phyloP scores from a whole-genome alignment of 1,140 invertebrate genomes.

The Diabrotica undecimpunctata region DNA sequence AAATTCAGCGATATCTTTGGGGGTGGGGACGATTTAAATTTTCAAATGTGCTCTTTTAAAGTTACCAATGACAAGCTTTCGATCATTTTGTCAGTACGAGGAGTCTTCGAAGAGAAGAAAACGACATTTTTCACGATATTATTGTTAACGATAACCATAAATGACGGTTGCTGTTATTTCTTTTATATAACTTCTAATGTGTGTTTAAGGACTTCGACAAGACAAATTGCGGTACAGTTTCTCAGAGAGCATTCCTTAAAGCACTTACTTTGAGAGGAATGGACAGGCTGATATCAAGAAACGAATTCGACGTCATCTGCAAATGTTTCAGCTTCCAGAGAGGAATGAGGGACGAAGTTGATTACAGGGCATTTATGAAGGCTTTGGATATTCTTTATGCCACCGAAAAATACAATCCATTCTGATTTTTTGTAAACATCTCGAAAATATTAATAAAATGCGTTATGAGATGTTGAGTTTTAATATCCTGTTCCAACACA shows the following conservation, averaged over 20 bases:
- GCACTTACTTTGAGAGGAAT: conserved; percentile 59
- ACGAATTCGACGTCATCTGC: conserved; percentile 60
- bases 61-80: no score
- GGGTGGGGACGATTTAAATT: no score
- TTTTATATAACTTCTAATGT: neutral
- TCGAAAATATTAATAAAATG: neutral
- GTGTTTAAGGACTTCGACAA: conserved; percentile 61
- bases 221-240: conserved; percentile 59
- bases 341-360: conserved; percentile 57
- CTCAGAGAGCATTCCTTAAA: conserved; percentile 56
- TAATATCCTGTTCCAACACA: no score
- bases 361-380: conserved; percentile 58
- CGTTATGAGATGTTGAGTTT: no score
- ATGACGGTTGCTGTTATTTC: no score
- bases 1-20: no score
- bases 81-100: no score
- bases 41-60: no score
- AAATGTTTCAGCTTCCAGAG: conserved; percentile 64
- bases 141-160: no score
- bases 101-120: no score
- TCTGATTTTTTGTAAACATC: conserved; percentile 35
- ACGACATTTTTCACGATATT: no score
- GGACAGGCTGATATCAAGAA: conserved; percentile 55
- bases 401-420: conserved; percentile 47
- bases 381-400: conserved; percentile 53